Base-by-base conservation (phyloP, 2,797 vertebrate species). In the Sebastiscus albofasciatus region DNA sequence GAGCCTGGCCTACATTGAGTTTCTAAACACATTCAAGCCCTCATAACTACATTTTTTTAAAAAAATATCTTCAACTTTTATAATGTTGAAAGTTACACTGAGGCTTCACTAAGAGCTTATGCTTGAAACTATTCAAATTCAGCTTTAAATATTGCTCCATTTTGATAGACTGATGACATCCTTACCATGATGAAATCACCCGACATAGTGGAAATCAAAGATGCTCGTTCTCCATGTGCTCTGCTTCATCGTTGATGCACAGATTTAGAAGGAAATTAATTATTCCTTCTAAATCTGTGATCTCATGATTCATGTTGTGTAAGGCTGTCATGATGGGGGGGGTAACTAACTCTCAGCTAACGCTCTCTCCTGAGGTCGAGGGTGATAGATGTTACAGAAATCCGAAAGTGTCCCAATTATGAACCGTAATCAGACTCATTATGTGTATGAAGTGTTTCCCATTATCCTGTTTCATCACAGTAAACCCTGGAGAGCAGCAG, bases 121-220 rank as follows among this genome's bases (percentile, higher is more conserved):
- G 26, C 14, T 61, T 80, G 8, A 64, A 58, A 61, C 8, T 20
- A 11, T 54, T 18, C 49, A 67, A 11, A 26, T 67, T 11, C 36
- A 46, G 3, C 58, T 73, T 31, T 31, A 8, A 34, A 58, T 75
- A 18, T 14, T 78, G 27, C 60, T 10, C 0, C 10, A 1, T 42
- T 77, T 70, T 70, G 59, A 60, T 18, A 6, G 24, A 67, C 59
- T 61, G 75, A 81, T 76, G 72, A 72, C 26, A 75, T 72, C 29
- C 62, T 42, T 22, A 24, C 13, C 7, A 27, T 82, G 87, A 90
- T 82, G 80, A 87, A 90, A 89, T 14, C 14, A 39, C 33, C 52
- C 29, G 65, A 54, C 84, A 84, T 36, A 31, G 56, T 6, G 16
- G 16, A 70, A 72, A 66, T 66, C 18, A 33, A 16, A 39, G 16